phyloP scores from a whole-genome alignment of 2,113 vertebrate genomes.

The Nibea albiflora region DNA sequence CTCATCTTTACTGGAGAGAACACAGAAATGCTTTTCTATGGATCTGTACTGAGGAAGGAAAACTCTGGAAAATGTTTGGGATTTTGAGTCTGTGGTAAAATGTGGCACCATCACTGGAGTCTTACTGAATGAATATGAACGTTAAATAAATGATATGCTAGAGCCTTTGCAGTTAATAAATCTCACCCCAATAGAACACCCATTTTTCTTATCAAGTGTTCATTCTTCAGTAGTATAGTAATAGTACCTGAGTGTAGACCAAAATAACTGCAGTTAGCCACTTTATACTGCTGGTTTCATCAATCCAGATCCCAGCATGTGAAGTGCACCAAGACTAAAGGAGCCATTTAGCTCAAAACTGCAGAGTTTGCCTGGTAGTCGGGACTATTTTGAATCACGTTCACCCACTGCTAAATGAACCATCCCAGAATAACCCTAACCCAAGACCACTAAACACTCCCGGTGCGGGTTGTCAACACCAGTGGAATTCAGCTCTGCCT shows the following conservation, averaged over 20 bases:
- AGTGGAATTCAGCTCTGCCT: background rate
- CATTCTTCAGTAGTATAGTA: background rate
- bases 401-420: no score
- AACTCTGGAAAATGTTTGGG: background rate
- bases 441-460: no score
- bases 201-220: no score
- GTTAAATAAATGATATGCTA: no score
- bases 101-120: no score
- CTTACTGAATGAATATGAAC: background rate
- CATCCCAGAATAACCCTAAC: no score
- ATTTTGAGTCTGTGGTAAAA: slow-evolving; percentile 1
- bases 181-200: no score
- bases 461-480: no score
- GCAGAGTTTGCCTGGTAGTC: background rate
- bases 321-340: no score
- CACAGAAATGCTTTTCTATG: slow-evolving; percentile 2
- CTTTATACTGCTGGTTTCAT: background rate
- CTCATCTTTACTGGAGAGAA: slow-evolving; percentile 38
- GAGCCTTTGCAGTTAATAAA: no score
- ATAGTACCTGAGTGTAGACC: background rate
- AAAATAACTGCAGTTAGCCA: background rate
- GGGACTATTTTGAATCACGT: no score
- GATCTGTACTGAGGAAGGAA: background rate
- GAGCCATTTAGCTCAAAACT: background rate
- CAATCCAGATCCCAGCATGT: background rate